phyloP scores from a whole-genome alignment of 2,113 vertebrate genomes.

The Myodes glareolus region DNA sequence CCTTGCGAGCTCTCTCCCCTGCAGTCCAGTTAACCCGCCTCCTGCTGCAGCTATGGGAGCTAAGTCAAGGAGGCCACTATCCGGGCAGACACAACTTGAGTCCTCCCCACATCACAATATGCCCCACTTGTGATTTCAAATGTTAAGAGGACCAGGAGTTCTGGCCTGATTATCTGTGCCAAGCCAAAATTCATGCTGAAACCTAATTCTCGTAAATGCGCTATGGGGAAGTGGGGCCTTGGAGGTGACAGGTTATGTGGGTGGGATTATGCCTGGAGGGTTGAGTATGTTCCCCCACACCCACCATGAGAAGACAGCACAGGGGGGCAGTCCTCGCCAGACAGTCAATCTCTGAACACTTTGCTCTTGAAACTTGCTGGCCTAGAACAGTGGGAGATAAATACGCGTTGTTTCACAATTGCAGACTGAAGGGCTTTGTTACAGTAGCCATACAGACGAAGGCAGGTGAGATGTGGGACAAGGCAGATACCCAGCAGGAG shows the following conservation, averaged over 20 bases:
- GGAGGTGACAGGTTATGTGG: background rate
- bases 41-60: no score
- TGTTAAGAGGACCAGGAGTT: background rate
- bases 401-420: background rate
- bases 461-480: background rate
- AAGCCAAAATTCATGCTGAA: background rate
- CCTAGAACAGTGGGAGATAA: background rate
- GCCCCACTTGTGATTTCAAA: background rate
- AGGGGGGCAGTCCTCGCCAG: background rate
- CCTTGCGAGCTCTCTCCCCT: background rate
- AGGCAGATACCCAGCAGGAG: background rate
- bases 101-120: background rate
- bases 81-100: background rate
- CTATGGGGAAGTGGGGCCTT: background rate
- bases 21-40: background rate
- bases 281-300: background rate
- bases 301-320: no score
- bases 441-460: background rate
- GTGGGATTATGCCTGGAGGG: no score
- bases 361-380: background rate
- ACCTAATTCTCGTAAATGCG: background rate
- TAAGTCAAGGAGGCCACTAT: accelerated
- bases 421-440: background rate
- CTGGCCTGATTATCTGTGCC: background rate
- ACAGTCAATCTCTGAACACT: background rate